Base-by-base conservation (phyloP, 2,888 invertebrate species). In the Leptothorax acervorum region DNA sequence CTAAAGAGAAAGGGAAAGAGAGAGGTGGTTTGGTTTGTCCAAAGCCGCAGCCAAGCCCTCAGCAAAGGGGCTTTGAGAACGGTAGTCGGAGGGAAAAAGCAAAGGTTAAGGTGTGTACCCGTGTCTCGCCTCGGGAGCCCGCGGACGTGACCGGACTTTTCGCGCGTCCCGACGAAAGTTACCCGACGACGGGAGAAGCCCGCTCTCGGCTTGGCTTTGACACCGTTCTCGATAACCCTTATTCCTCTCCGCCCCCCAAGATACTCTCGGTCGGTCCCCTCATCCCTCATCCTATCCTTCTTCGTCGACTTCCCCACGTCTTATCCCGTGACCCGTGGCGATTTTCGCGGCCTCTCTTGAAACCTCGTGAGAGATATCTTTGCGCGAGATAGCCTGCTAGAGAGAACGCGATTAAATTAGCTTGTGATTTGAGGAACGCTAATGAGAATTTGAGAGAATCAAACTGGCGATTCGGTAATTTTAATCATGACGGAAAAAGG, bases 131-230 rank as follows among this genome's bases (percentile, higher is more conserved):
- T 90, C 87, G 83, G 87, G 90, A 88, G 79, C 71, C 88, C 86
- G 65, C 84, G 89, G 71, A 93, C 94, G 94, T 94, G 94, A 94
- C 93, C 86, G 90, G 94, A 93, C 93, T 94, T 90, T 85, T 90
- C 91, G 91, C 90, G 87, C 89, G 87, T 88, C 15, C 15, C 76
- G 63, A 65, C 83, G 90, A 93, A 92, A 93, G 92, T 92, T 91
- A 92, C 92, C 73, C 92, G 86, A 90, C 92, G 86, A 90, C 89
- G 90, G 83, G 89, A 91, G 90, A 60, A 60, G 39, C 91, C 89
- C 90, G 86, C 89, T 86, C 85, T 86, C 85, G 86, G 84, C 89
- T 90, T 90, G 88, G 89, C 93, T 93, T 93, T 93, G 92, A 93
- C 91, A 89, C 90, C 89, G 87, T 89, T 71, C 86, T 85, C 90